Base-by-base conservation (phyloP, 2,888 invertebrate genomes). In the Hedychridium roseum region DNA sequence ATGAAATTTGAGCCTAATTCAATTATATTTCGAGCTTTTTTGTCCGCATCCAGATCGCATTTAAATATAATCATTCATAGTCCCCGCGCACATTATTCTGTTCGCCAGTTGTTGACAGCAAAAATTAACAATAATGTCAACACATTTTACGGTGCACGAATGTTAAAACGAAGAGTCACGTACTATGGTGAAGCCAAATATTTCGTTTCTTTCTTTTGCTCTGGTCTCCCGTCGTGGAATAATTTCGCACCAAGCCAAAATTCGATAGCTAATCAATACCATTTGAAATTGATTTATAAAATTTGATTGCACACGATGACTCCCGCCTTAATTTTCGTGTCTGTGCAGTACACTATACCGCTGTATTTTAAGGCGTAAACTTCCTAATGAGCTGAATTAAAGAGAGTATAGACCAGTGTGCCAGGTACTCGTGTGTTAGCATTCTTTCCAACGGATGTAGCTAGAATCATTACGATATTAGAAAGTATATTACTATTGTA, bases 381-480 rank as follows among this genome's bases (percentile, higher is more conserved):
- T 62, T 66, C 56, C 62, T 56, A 66, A 60, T 64, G 65, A 70
- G 66, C 62, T 64, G 61, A 57, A 63, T 66, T 57, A 66, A 64
- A 71, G 70, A 73, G 71, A 73, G 73, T 70, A 72, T 72, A 72
- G 70, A 71, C 67, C 70, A 71, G 72, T 72, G 68, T 71, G 70
- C 73, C 72, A 72, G 73, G 73, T 73, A 73, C 73, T 71, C 69
- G 67, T 71, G 69, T 72, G 69, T 72, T 71, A 68, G 69, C 66
- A 68, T 70, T 70, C 64, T 61, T 59, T 49, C 36, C 46, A 55
- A 59, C 60, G 56, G 54, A 52, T 63, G 60, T 67, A 67, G 70
- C 68, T 68, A 69, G 68, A 66, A 69, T 65, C 60, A 62, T 65
- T 68, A 59, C 39, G 54, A 52, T 60, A 67, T 67, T 66, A 65